A percentile compares a stretch with the other conserved stretches of the same genome.
Conservation (phyloP, 1,140 invertebrate species). For the Zaprionus davidi region DNA sequence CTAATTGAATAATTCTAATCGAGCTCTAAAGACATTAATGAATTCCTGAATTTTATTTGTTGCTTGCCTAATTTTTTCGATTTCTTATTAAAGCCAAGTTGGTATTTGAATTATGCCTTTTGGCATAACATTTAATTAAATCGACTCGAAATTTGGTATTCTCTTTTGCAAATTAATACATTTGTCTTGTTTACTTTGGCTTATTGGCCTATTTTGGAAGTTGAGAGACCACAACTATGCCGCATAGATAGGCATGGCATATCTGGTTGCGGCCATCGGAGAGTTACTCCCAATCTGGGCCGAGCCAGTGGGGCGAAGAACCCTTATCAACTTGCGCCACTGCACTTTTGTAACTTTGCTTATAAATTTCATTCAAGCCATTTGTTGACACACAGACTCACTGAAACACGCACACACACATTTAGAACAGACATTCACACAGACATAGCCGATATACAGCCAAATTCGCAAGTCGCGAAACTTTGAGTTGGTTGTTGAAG, state of each 20-base stretch:
- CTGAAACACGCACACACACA: constrained; percentile 21
- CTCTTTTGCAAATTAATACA: constrained; percentile 72
- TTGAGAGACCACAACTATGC: constrained; percentile 64
- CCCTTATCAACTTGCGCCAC: constrained; percentile 58
- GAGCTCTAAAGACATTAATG: constrained; percentile 1
- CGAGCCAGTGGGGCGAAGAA: constrained; percentile 28
- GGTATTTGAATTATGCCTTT: constrained; percentile 60
- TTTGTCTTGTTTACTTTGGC: constrained; percentile 63
- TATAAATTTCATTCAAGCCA: constrained; percentile 81
- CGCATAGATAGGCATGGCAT: constrained; percentile 22
- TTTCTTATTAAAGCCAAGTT: constrained; percentile 42
- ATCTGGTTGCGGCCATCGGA: constrained; percentile 54
- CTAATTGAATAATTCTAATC: constrained; percentile 6
- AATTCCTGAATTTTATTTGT: constrained; percentile 4
- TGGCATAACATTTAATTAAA: constrained; percentile 70
- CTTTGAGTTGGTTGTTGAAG: constrained; percentile 54
- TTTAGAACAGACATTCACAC: not conserved
- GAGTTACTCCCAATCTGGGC: constrained; percentile 35
- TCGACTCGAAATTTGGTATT: constrained; percentile 55
- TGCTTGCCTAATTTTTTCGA: constrained; percentile 34
- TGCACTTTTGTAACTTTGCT: constrained; percentile 72
- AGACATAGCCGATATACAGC: constrained; percentile 5
- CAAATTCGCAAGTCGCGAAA: constrained; percentile 59
- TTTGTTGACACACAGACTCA: constrained; percentile 66
- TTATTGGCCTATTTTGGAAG: constrained; percentile 56